These are phyloP conservation scores for Rhyacophila evoluta DNA, from an alignment of 2,888 invertebrate species.

Conservation along the genomic window DNA sequence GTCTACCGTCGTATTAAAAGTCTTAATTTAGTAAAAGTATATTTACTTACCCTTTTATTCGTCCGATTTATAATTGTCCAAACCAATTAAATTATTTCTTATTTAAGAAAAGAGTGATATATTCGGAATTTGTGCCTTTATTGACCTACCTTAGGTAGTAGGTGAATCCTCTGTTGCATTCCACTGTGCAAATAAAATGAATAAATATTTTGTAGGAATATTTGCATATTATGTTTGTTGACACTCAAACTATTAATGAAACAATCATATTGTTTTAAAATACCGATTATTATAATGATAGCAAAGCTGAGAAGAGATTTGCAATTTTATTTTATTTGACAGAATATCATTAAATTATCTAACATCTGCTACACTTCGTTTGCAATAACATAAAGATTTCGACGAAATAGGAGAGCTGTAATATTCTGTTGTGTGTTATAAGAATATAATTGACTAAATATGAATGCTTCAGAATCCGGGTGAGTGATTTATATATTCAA, in stretches of 20 bases:
- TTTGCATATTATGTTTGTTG: not conserved
- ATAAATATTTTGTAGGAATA: slow-evolving; percentile 34
- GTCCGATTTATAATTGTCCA: slow-evolving; percentile 4
- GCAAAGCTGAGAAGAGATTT: not conserved
- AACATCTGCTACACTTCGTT: slow-evolving; percentile 46
- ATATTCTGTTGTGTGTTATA: not conserved
- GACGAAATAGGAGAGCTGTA: slow-evolving; percentile 7
- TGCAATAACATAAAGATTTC: slow-evolving; percentile 25
- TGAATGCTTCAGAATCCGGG: slow-evolving; percentile 87
- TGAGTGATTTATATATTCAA: slow-evolving; percentile 62
- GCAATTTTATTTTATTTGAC: slow-evolving; percentile 40
- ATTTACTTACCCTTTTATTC: slow-evolving; percentile 1
- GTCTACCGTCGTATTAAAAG: slow-evolving; percentile 59
- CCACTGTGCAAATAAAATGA: slow-evolving; percentile 62
- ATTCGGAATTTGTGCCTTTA: slow-evolving; percentile 39
- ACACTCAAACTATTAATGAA: slow-evolving; percentile 5
- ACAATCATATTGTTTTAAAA: not conserved
- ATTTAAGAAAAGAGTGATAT: slow-evolving; percentile 7
- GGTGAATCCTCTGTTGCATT: slow-evolving; percentile 68
- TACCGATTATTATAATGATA: slow-evolving; percentile 32
- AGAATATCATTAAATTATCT: slow-evolving; percentile 45
- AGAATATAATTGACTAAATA: slow-evolving; percentile 58
- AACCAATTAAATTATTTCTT: not conserved
- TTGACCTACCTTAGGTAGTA: slow-evolving; percentile 61
- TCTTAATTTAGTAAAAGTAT: not conserved